Evolutionary conservation across 2,888 invertebrate species (phyloP), one percentile per base, ranked within the genome.

Genomic region (Amblyteles armatorius): DNA sequence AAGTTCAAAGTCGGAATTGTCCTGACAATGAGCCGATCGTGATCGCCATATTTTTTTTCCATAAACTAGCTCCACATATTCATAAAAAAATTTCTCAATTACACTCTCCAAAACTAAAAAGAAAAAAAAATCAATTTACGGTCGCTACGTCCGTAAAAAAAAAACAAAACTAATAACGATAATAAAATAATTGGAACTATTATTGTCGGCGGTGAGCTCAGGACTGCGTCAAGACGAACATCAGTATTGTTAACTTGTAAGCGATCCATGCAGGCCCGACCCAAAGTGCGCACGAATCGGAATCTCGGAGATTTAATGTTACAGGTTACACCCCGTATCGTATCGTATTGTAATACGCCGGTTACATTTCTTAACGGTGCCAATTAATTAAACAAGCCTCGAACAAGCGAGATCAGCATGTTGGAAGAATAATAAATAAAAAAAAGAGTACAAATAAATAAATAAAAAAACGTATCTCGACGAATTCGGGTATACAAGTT

Each of bases 231-330:
- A 78, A 88, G 65, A 71, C 55, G 57, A 79, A 85, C 78, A 82
- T 86, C 77, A 22, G 86, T 85, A 88, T 88, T 86, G 82, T 84
- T 85, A 84, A 85, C 87, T 88, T 76, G 84, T 89, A 87, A 90
- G 91, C 89, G 91, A 93, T 93, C 92, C 93, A 93, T 93, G 93
- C 93, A 93, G 92, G 93, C 91, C 93, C 92, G 92, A 93, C 92
- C 92, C 92, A 90, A 91, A 92, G 90, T 92, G 92, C 90, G 88
- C 90, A 90, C 89, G 88, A 60, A 90, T 90, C 88, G 88, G 87
- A 87, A 87, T 68, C 78, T 81, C 81, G 68, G 60, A 68, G 55
- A 78, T 69, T 44, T 5, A 69, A 65, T 6, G 50, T 76, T 26
- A 44, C 22, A 63, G 16, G 55, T 60, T 36, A 36, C 36, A 63